Evolutionary conservation across 2,888 invertebrate species (phyloP), one percentile per base, ranked within the genome.

Genomic region (Leptopilina myrica): DNA sequence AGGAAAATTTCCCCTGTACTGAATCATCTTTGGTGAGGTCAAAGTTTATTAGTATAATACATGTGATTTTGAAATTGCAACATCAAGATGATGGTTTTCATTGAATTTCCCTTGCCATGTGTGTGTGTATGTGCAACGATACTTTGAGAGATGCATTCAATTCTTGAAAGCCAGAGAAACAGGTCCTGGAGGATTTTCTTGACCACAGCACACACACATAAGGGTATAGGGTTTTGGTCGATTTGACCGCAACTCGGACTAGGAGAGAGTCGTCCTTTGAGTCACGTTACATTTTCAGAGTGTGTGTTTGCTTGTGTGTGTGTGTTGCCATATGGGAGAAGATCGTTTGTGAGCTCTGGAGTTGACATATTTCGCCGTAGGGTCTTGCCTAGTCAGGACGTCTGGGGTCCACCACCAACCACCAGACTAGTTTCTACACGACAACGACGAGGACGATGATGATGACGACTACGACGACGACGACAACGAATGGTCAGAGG

Each of bases 321-420:
- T 67, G 14, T 73, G 56, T n/a, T 26, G 15, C 15, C 56, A 73
- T 59, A 73, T 73, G 73, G 73, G 33, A 49, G 9, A 49, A 64
- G n/a, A 56, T 73, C 73, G 40, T 73, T 73, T 73, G 73, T 73
- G 73, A 40, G 33, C 20, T 73, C 73, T 73, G 56, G 56, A 59
- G 73, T 73, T 73, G 73, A 73, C 73, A 73, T 59, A 59, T 73
- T 73, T 73, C 33, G 73, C 56, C 56, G 56, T 40, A 9, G 73
- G 73, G 15, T 73, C 53, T 49, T 15, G 56, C 33, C 43, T 9
- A 33, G 56, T 15, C 33, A 33, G 33, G 53, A 56, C 14, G 26
- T 33, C 14, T 59, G 56, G 56, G 5, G 56, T 59, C 33, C 56
- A 73, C 9, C 33, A 40, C 5, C 20, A 73, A 40, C 5, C 20